A percentile compares a stretch with the other conserved stretches of the same genome.
phyloP scores from a whole-genome alignment of 2,113 vertebrate genomes.

The Montifringilla adamsi region DNA sequence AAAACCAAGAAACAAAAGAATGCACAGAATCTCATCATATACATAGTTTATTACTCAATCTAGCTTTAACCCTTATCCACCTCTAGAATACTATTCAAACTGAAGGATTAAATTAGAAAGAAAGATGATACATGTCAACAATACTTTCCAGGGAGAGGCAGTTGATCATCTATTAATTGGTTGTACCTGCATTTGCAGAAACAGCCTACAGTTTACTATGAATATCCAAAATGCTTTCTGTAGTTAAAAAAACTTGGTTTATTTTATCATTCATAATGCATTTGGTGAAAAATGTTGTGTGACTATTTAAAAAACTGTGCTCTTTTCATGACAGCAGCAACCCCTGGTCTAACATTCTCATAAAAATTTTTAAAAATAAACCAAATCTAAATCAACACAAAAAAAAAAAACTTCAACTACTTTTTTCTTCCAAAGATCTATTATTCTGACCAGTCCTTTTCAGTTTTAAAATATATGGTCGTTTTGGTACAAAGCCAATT shows the following conservation, averaged over 20 bases:
- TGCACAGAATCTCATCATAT: background rate
- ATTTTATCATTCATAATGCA: background rate
- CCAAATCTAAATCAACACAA: background rate
- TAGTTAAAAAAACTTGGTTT: background rate
- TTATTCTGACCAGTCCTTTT: background rate
- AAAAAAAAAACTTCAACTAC: background rate
- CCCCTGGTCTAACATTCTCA: background rate
- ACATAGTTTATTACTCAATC: background rate
- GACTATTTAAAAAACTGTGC: background rate
- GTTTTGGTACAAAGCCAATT: background rate
- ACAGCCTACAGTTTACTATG: background rate
- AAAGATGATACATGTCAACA: background rate
- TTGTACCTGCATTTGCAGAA: background rate
- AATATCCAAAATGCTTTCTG: background rate
- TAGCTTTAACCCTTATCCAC: background rate
- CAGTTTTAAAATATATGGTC: background rate
- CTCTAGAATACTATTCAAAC: background rate
- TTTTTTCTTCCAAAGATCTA: background rate
- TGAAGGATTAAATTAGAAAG: background rate
- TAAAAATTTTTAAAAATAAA: background rate
- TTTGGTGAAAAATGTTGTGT: background rate
- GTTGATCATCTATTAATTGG: background rate
- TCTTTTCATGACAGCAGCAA: accelerated
- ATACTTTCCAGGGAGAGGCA: background rate
- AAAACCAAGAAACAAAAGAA: background rate